Evolutionary conservation across 2,888 invertebrate genomes (phyloP), one percentile per base, ranked within the genome.

Genomic region (Sinopyrophorus schimmeli): DNA sequence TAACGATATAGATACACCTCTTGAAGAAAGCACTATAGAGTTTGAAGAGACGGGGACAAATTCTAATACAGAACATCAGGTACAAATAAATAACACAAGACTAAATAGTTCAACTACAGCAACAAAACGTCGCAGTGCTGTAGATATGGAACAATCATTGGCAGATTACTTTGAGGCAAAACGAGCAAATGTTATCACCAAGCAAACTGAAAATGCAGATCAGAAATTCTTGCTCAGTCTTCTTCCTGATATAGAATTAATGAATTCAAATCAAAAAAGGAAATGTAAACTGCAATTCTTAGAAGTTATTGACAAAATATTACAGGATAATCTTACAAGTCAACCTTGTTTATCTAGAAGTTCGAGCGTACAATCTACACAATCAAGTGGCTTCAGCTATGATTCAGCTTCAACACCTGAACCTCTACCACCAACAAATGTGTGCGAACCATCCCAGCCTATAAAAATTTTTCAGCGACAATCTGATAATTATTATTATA

Each of bases 181-280:
- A 26, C 10, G 12, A 6, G 26, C 26, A 26, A n/a, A n/a, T n/a
- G 11, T 10, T 26, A 10, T 26, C 12, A 12, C 10, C 12, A 26
- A 26, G 26, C 26, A 10, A 26, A 26, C 11, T 26, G 26, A 26
- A 26, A 26, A 12, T 26, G 28, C 15, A 28, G 28, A 28, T 28
- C 14, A 28, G 3, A 28, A 28, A 28, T 28, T 28, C 28, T 15
- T 26, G 26, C 26, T 26, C 26, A 26, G n/a, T n/a, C n/a, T n/a
- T n/a, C n/a, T n/a, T n/a, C n/a, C n/a, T n/a, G n/a, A n/a, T n/a
- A n/a, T n/a, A n/a, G n/a, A n/a, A n/a, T n/a, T n/a, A n/a, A n/a
- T n/a, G n/a, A n/a, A n/a, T n/a, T n/a, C n/a, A n/a, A n/a, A n/a
- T 26, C 26, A 26, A 26, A 26, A 26, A 12, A 26, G 28, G 28